Base-by-base conservation (phyloP, 1,140 invertebrate genomes). In the Melipona quadrifasciata region DNA sequence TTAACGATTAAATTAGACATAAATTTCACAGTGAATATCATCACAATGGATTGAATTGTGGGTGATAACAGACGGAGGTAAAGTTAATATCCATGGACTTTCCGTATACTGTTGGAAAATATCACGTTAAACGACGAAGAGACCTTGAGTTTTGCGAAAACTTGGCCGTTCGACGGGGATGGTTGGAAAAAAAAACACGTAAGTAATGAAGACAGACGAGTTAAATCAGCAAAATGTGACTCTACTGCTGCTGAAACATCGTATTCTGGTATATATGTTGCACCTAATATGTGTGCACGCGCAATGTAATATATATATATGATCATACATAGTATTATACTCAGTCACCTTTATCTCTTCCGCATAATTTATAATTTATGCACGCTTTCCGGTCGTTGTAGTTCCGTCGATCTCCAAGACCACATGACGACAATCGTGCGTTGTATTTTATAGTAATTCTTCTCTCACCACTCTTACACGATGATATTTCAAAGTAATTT, bases 301-400 rank as follows among this genome's bases (percentile, higher is more conserved):
- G 53, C 68, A 27, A n/a, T n/a, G 19, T 47, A 12, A n/a, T 34
- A 17, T 65, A 27, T 65, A 65, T 65, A 31, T 16, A 61, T 68
- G 53, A 14, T 19, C 1, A 55, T 51, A 70, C 19, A 58, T 39
- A 64, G 47, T 51, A 21, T 53, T 19, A 47, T 76, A 77, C 84
- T 86, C 88, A 86, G 89, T 89, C 89, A 90, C 82, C 88, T 91
- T 92, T 92, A 92, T 92, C 91, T 92, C 91, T 92, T 92, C 92
- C 91, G 84, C 91, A 90, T 92, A 92, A 92, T 92, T 92, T 92
- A 85, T 85, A 91, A 91, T 92, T 92, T 91, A 92, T 91, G 90
- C 86, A 81, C 81, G 75, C 51, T 39, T 34, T 53, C 57, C 16
- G 27, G n/a, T 51, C 8, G 11, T 12, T 55, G 55, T 53, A 70